phyloP scores from a whole-genome alignment of 2,888 invertebrate species.

The Macropis europaea region DNA sequence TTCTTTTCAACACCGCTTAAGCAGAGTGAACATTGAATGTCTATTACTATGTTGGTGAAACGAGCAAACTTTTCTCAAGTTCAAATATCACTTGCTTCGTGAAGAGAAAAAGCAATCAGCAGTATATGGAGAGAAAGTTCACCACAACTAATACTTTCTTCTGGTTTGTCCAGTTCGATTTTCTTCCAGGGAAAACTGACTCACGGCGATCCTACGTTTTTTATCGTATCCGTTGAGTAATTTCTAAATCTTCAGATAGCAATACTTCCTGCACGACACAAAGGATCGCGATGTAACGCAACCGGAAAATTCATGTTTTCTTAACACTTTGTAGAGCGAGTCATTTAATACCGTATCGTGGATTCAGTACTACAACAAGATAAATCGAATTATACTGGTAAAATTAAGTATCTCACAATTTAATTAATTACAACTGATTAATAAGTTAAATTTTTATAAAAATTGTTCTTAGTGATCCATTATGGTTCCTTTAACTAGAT shows the following conservation, averaged over 20 bases:
- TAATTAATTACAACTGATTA: too few relatives aligned
- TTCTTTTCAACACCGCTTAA: not conserved
- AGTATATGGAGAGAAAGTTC: slow-evolving; percentile 42
- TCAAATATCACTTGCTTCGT: not conserved
- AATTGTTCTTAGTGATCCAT: too few relatives aligned
- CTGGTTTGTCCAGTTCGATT: slow-evolving; percentile 37
- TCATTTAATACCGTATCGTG: not conserved
- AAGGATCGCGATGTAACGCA: not conserved
- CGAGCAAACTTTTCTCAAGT: not conserved
- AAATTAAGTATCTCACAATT: too few relatives aligned
- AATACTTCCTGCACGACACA: not conserved
- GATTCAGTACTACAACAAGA: too few relatives aligned
- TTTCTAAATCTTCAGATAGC: not conserved
- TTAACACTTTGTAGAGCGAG: not conserved
- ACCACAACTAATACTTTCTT: slow-evolving; percentile 33
- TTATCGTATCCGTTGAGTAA: not conserved
- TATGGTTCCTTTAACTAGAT: too few relatives aligned
- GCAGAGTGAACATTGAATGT: not conserved
- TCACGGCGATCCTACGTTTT: not conserved
- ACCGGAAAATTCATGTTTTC: not conserved
- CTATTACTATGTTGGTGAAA: not conserved
- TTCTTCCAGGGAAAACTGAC: slow-evolving; percentile 24
- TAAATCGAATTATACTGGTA: too few relatives aligned
- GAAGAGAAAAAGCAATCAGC: slow-evolving; percentile 1
- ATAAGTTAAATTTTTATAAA: too few relatives aligned